phyloP scores from a whole-genome alignment of 2,113 vertebrate genomes.

The Haliaeetus leucogaster region DNA sequence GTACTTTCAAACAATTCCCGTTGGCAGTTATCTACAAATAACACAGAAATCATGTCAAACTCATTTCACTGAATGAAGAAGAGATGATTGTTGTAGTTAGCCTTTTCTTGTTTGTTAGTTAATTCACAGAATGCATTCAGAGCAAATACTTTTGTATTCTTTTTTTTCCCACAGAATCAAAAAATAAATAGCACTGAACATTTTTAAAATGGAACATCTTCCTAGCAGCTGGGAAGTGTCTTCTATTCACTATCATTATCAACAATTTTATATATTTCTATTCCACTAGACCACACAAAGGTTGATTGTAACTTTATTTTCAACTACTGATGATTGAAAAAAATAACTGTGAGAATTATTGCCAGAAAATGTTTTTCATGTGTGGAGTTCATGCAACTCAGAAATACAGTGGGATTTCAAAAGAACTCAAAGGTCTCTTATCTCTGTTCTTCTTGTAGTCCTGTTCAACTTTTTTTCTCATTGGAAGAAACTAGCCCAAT shows the following conservation, averaged over 20 bases:
- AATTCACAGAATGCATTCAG: not conserved
- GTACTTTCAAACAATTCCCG: not conserved
- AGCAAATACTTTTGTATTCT: not conserved
- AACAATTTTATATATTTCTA: not conserved
- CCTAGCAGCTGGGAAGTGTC: not conserved
- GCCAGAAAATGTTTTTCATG: not conserved
- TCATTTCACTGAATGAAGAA: not conserved
- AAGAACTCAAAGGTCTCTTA: not conserved
- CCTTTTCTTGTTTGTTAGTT: not conserved
- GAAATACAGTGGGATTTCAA: not conserved
- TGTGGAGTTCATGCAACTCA: not conserved
- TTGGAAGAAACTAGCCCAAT: not conserved
- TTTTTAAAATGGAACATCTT: not conserved
- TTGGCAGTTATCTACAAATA: not conserved
- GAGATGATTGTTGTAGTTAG: not conserved
- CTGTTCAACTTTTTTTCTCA: not conserved
- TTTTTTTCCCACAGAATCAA: not conserved
- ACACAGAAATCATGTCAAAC: not conserved
- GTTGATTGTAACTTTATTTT: not conserved
- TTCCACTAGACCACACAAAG: not conserved
- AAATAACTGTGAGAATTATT: not conserved
- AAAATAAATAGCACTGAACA: not conserved
- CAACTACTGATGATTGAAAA: not conserved
- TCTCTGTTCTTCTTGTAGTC: not conserved
- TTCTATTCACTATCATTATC: not conserved